These are phyloP conservation scores for Drepana falcataria DNA, from an alignment of 2,888 invertebrate genomes.

Conservation along the genomic window DNA sequence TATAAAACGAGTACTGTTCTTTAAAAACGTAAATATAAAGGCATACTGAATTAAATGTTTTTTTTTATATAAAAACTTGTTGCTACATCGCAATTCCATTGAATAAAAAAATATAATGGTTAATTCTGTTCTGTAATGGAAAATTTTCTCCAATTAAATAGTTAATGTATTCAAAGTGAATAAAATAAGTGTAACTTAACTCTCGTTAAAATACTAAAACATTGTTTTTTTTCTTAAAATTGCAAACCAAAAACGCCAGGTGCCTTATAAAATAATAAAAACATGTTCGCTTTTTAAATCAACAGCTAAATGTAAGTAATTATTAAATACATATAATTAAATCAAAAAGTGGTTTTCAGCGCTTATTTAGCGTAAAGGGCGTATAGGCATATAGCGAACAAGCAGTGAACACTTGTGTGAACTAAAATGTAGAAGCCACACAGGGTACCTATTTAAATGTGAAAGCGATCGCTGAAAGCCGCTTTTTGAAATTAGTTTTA, in stretches of 20 bases:
- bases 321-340: neutral
- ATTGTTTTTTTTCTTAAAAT: slow-evolving; percentile 11
- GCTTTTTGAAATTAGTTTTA: neutral
- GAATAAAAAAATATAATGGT: no score
- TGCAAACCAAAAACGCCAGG: slow-evolving; percentile 63
- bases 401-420: neutral
- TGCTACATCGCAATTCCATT: no score
- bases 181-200: neutral
- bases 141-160: neutral
- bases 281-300: slow-evolving; percentile 1
- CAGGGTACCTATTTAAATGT: no score
- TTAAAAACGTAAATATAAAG: no score
- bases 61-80: no score
- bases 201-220: slow-evolving; percentile 1
- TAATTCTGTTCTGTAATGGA: no score
- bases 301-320: neutral
- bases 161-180: neutral
- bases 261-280: slow-evolving; percentile 52
- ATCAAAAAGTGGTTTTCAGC: neutral
- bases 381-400: neutral
- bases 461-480: neutral
- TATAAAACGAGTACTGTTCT: no score
- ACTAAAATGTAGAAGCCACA: no score
- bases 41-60: no score
- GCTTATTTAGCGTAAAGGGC: neutral